Evolutionary conservation across 1,140 invertebrate species (phyloP).

Genomic region (Drosophila sechellia): DNA sequence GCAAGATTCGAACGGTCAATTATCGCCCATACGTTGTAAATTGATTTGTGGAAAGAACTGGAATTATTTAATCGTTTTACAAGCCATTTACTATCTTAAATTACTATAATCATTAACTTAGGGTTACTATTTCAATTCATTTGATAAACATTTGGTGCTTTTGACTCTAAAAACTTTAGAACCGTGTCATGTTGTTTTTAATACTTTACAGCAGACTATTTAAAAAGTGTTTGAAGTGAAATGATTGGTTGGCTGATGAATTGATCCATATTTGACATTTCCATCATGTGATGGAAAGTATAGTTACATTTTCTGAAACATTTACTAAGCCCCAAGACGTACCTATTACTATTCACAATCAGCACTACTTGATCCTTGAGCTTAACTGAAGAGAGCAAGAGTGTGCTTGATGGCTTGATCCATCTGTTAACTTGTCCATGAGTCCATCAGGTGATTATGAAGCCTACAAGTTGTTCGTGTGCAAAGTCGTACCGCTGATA

Average conservation of each 20-base stretch:
- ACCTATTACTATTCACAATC: too few relatives aligned
- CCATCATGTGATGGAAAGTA: neutral
- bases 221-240: neutral
- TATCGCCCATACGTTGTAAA: slow-evolving; percentile 28
- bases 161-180: too few relatives aligned
- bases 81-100: neutral
- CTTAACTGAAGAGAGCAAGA: neutral
- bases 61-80: slow-evolving; percentile 31
- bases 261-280: neutral
- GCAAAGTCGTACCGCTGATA: slow-evolving; percentile 40
- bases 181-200: too few relatives aligned
- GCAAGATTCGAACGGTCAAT: slow-evolving; percentile 19
- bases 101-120: too few relatives aligned
- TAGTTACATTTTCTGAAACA: too few relatives aligned
- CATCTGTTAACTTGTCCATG: slow-evolving; percentile 3
- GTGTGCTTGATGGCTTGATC: slow-evolving; percentile 25
- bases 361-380: neutral
- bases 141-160: too few relatives aligned
- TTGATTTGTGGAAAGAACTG: slow-evolving; percentile 20
- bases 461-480: slow-evolving; percentile 27
- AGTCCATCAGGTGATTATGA: slow-evolving; percentile 17
- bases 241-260: neutral
- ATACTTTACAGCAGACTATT: too few relatives aligned
- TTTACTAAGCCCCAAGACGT: too few relatives aligned
- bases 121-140: too few relatives aligned